These are phyloP conservation scores for Spheniscus mendiculus DNA, from an alignment of 2,113 vertebrate genomes.

Conservation along the genomic window DNA sequence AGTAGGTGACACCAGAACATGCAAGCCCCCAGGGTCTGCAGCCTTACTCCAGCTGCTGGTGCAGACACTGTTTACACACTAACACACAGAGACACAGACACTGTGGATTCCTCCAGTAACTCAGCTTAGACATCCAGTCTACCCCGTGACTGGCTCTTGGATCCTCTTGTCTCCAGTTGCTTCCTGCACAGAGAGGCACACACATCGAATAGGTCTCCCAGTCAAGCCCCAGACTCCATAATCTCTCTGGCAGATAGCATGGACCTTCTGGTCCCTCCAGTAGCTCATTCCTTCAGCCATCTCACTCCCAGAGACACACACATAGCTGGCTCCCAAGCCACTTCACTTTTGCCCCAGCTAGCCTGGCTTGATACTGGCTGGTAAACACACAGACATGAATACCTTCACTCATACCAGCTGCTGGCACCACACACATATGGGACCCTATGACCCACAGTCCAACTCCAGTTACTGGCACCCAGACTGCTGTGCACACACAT, in stretches of 20 bases:
- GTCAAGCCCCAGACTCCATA: not conserved
- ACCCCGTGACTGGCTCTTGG: not conserved
- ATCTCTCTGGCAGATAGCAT: not conserved
- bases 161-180: not conserved
- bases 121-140: not conserved
- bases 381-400: not conserved
- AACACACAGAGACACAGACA: not conserved
- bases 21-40: not conserved
- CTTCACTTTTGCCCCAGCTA: not conserved
- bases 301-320: not conserved
- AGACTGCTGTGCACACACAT: fast-evolving
- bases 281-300: not conserved
- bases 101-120: not conserved
- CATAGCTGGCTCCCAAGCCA: not conserved
- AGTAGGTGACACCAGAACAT: not conserved
- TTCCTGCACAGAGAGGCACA: not conserved
- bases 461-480: not conserved
- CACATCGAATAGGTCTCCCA: not conserved
- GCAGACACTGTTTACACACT: not conserved
- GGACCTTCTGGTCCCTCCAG: not conserved
- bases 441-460: not conserved
- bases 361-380: not conserved
- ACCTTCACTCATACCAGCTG: not conserved
- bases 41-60: not conserved
- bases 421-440: not conserved